These are phyloP conservation scores for Polydrusus pterygomalis DNA, from an alignment of 2,888 invertebrate species.

Conservation along the genomic window DNA sequence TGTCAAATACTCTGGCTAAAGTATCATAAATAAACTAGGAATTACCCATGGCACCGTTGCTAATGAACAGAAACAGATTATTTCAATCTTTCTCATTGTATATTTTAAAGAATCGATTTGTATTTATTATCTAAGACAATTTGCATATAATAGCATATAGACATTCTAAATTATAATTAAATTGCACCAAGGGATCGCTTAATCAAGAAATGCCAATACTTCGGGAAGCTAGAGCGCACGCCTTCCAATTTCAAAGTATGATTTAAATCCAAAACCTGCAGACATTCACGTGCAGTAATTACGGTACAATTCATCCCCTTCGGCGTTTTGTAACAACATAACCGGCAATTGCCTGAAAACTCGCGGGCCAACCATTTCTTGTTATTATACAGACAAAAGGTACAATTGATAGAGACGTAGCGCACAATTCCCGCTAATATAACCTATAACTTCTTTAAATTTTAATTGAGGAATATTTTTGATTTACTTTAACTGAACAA, in stretches of 20 bases:
- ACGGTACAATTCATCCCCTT: constrained; percentile 26
- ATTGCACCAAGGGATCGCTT: constrained; percentile 12
- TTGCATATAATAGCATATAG: too few species aligned
- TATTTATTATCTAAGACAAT: too few species aligned
- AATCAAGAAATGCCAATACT: constrained; percentile 9
- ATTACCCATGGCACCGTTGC: too few species aligned
- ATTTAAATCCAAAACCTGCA: constrained; percentile 18
- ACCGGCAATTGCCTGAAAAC: constrained; percentile 23
- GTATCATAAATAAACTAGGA: too few species aligned
- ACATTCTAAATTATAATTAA: constrained; percentile 2
- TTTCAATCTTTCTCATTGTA: too few species aligned
- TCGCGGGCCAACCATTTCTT: constrained; percentile 17
- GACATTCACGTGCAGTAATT: constrained; percentile 23
- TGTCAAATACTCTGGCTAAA: too few species aligned
- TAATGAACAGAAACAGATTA: too few species aligned
- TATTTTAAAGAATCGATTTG: too few species aligned
- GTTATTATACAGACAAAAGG: constrained; percentile 15
- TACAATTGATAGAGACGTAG: background rate
- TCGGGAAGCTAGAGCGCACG: background rate
- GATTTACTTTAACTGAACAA: too few species aligned
- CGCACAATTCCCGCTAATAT: background rate
- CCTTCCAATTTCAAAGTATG: constrained; percentile 9
- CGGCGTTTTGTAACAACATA: constrained; percentile 27
- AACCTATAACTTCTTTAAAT: background rate
- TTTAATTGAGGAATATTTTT: too few species aligned